phyloP scores from a whole-genome alignment of 1,140 invertebrate genomes.

The Drosophila ironensis region DNA sequence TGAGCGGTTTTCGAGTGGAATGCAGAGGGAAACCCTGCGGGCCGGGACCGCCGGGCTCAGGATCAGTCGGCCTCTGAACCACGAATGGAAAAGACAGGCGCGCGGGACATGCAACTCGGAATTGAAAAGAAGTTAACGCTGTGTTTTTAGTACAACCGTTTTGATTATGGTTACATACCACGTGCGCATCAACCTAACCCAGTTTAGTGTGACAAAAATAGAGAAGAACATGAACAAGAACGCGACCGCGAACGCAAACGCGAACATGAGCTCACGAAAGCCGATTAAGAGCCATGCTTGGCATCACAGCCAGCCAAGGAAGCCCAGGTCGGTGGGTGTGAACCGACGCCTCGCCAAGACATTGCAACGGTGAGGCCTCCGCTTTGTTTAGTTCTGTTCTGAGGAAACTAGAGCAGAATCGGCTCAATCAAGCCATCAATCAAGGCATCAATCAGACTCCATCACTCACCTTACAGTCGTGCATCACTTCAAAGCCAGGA shows the following conservation, averaged over 20 bases:
- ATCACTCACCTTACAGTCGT: constrained; percentile 17
- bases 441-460: background rate
- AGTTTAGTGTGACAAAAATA: constrained; percentile 24
- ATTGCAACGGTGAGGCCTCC: constrained; percentile 44
- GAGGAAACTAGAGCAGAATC: background rate
- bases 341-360: constrained; percentile 8
- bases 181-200: constrained; percentile 17
- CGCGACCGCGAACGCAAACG: too few relatives aligned
- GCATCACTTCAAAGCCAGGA: constrained; percentile 1
- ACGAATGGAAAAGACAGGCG: constrained; percentile 5
- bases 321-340: background rate
- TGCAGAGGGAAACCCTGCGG: background rate
- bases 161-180: constrained; percentile 41
- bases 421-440: background rate
- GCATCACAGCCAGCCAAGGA: constrained; percentile 4
- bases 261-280: constrained; percentile 34
- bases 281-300: constrained; percentile 6
- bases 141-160: constrained; percentile 1
- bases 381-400: too few relatives aligned
- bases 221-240: constrained; percentile 22
- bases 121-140: background rate
- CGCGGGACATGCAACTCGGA: background rate
- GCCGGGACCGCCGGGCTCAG: background rate
- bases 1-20: background rate
- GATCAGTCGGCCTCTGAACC: constrained; percentile 51